Evolutionary conservation across 2,797 vertebrate species (phyloP), one percentile per base, ranked within the genome.

Genomic region (Pelobates cultripes): DNA sequence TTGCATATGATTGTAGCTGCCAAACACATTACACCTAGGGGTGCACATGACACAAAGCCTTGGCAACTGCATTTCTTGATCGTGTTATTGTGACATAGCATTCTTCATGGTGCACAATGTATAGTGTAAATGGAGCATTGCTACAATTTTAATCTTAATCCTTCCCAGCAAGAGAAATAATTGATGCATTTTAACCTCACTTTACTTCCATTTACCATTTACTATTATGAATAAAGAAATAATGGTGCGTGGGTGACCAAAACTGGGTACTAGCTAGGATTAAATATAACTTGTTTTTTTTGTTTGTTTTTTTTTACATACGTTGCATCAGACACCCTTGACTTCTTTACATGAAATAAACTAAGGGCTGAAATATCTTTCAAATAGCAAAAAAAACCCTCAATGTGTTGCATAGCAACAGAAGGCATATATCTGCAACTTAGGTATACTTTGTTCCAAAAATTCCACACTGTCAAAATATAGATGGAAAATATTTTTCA

Each of bases 361-460:
- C 8, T 40, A 66, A 64, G 17, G 57, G 67, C 70, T 84, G 66
- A 79, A 75, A 74, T 75, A 53, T 41, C 72, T 75, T 67, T 70
- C 53, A 75, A 70, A 57, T 12, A 10, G 61, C 14, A 79, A 75
- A 64, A 79, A 80, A 86, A 28, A n/a, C n/a, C n/a, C 28, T 28
- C 28, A 28, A 71, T 61, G 84, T 73, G 90, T 91, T 92, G 91
- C 92, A 83, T 92, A 91, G 90, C 91, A 93, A 93, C 93, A 57
- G 79, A 84, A 88, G 88, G 80, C 85, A 89, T 86, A 81, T 87
- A 83, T 87, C 73, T 85, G 69, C 78, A 84, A 77, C 69, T 72
- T 67, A 9, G 51, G 17, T 79, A 75, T 68, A 55, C 81, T 83
- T 83, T 75, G 77, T 79, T 84, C 57, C 53, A 28, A 71, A 40